Conservation (phyloP, 2,113 vertebrate species). For the Silurus asotus region DNA sequence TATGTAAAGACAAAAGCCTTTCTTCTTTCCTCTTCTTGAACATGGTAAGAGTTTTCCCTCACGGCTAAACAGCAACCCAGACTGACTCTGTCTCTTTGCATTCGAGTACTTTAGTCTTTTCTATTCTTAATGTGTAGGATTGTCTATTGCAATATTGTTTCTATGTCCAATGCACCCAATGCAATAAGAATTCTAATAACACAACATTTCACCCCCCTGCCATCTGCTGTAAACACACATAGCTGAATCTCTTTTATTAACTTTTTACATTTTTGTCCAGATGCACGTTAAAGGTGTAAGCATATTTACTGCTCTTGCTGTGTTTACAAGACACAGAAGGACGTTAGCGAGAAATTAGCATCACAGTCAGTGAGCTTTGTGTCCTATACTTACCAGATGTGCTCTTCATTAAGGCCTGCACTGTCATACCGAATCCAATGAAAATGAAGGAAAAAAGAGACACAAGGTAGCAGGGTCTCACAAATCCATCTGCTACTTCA, state of each 20-base stretch:
- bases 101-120: not conserved
- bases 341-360: not conserved
- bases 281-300: not conserved
- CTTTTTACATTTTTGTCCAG: not conserved
- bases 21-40: not conserved
- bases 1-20: not conserved
- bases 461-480: not conserved
- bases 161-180: not conserved
- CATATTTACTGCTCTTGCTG: not conserved
- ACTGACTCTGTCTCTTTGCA: not conserved
- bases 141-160: not conserved
- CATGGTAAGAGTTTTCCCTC: not conserved
- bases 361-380: not conserved
- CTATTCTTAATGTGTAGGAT: not conserved
- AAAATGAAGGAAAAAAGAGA: not conserved
- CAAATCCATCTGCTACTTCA: not conserved
- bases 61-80: not conserved
- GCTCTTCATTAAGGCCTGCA: constrained; percentile 15
- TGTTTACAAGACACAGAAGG: constrained; percentile 4
- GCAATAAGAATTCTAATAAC: not conserved
- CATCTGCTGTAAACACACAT: not conserved
- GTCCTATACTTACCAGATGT: constrained; percentile 18
- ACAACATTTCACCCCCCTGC: not conserved
- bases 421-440: constrained; percentile 21
- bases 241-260: not conserved